These are phyloP conservation scores for Lasioglossum vierecki DNA, from an alignment of 2,888 invertebrate genomes.

Conservation along the genomic window DNA sequence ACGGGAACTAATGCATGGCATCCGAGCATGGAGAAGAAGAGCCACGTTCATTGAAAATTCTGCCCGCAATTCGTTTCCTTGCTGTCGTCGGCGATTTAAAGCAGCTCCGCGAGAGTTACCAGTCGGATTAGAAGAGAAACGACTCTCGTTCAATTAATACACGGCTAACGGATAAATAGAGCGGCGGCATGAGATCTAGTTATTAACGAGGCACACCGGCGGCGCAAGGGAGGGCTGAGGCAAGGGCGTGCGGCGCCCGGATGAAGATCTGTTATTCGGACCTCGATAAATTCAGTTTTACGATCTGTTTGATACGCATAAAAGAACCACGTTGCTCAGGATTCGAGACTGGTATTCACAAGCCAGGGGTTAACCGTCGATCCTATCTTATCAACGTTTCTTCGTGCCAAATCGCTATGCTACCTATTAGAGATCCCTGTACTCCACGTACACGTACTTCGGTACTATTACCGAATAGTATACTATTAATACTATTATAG, in stretches of 20 bases:
- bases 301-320: slow-evolving; percentile 43
- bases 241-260: background rate
- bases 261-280: slow-evolving; percentile 31
- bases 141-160: slow-evolving; percentile 43
- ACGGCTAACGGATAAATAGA: slow-evolving; percentile 39
- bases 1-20: background rate
- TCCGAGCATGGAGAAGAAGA: background rate
- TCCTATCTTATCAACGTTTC: slow-evolving; percentile 11
- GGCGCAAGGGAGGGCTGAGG: background rate
- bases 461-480: too few species aligned
- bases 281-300: slow-evolving; percentile 48
- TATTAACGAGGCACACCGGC: slow-evolving; percentile 33
- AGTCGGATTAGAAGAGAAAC: slow-evolving; percentile 15
- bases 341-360: slow-evolving; percentile 31
- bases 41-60: background rate
- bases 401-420: background rate
- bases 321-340: slow-evolving; percentile 29
- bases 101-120: background rate
- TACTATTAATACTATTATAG: too few species aligned
- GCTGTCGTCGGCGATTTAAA: background rate
- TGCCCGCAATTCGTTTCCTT: slow-evolving; percentile 19
- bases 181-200: slow-evolving; percentile 1
- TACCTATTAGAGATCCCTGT: background rate
- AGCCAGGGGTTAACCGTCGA: background rate
- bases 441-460: too few species aligned